phyloP scores from a whole-genome alignment of 1,140 invertebrate genomes.

The Pogonognathellus flavescens region DNA sequence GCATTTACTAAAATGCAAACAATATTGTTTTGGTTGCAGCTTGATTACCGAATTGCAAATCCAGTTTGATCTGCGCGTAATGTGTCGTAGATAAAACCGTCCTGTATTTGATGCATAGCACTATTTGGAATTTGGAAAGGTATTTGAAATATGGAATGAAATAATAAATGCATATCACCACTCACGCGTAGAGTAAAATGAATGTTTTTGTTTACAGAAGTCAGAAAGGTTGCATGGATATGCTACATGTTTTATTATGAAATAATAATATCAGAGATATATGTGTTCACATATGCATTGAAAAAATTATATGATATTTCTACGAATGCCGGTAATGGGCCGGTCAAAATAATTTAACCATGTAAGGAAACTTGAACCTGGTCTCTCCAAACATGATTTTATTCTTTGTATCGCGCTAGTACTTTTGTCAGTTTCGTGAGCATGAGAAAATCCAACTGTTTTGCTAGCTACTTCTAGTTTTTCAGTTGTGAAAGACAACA shows the following conservation, averaged over 20 bases:
- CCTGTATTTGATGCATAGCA: background rate
- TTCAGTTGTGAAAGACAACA: background rate
- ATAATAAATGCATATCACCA: background rate
- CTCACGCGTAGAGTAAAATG: background rate
- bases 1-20: too few relatives aligned
- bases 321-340: conserved; percentile 39
- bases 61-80: too few relatives aligned
- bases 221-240: too few relatives aligned
- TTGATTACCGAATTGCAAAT: too few relatives aligned
- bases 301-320: conserved; percentile 22
- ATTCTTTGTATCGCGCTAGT: background rate
- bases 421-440: conserved; percentile 1
- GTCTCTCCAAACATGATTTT: conserved; percentile 1
- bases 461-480: conserved; percentile 15
- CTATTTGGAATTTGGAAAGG: background rate
- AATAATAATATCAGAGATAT: background rate
- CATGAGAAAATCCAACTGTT: conserved; percentile 17
- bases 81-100: too few relatives aligned
- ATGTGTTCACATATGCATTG: background rate
- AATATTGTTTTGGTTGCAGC: too few relatives aligned
- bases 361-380: conserved; percentile 50
- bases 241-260: too few relatives aligned
- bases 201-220: too few relatives aligned
- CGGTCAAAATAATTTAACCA: conserved; percentile 42
- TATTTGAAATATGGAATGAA: background rate